phyloP scores from a whole-genome alignment of 1,140 invertebrate genomes.

The Drosophila eugracilis region DNA sequence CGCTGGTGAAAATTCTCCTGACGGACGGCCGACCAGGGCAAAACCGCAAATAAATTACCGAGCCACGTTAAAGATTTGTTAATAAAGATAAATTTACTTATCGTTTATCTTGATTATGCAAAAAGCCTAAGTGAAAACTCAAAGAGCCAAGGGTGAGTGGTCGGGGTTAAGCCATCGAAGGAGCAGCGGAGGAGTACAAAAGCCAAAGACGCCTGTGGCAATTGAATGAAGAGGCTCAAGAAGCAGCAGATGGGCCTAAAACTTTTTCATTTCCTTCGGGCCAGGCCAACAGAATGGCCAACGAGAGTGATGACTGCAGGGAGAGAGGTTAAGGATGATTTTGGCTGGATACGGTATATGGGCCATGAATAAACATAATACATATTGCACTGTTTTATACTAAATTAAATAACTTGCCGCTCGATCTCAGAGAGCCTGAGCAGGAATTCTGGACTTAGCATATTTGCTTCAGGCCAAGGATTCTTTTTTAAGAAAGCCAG shows the following conservation, averaged over 20 bases:
- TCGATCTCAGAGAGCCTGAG: slow-evolving; percentile 50
- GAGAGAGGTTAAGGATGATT: slow-evolving; percentile 2
- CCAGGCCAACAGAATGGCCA: slow-evolving; percentile 16
- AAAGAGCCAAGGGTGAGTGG: slow-evolving; percentile 50
- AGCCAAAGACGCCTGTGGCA: slow-evolving; percentile 30
- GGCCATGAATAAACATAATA: slow-evolving; percentile 72
- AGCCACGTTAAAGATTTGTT: slow-evolving; percentile 79
- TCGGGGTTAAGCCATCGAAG: background rate
- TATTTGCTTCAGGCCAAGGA: slow-evolving; percentile 46
- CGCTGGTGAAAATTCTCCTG: slow-evolving; percentile 31
- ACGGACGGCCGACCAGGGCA: slow-evolving; percentile 22
- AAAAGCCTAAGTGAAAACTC: slow-evolving; percentile 82
- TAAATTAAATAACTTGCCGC: slow-evolving; percentile 78
- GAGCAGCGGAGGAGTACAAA: slow-evolving; percentile 34
- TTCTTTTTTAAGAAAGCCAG: slow-evolving; percentile 17
- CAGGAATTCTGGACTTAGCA: slow-evolving; percentile 37
- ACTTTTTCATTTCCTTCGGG: slow-evolving; percentile 74
- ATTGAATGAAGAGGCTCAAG: slow-evolving; percentile 27
- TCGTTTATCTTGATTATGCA: slow-evolving; percentile 83
- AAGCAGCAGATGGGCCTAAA: slow-evolving; percentile 63
- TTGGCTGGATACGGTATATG: slow-evolving; percentile 12
- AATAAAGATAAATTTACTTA: slow-evolving; percentile 83
- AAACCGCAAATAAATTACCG: slow-evolving; percentile 77
- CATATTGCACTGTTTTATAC: slow-evolving; percentile 81
- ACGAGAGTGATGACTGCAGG: slow-evolving; percentile 12